Evolutionary conservation across 2,797 vertebrate genomes (phyloP).

Genomic region (Kryptopterus vitreolus): DNA sequence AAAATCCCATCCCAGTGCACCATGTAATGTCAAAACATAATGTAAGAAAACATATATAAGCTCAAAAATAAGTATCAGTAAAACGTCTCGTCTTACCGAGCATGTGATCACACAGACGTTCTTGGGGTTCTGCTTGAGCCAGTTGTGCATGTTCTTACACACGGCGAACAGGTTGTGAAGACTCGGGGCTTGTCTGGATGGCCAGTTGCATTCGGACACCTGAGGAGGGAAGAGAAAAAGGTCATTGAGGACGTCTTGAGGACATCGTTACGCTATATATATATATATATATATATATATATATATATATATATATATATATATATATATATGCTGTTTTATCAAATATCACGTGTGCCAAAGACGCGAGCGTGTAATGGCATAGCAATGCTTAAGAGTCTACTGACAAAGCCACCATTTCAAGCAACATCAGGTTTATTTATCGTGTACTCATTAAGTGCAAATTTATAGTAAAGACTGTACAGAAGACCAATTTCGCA

Average conservation of each 20-base stretch:
- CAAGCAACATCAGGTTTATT: constrained; percentile 5
- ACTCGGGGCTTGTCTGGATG: constrained; percentile 90
- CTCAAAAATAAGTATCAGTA: background rate
- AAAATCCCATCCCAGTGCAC: background rate
- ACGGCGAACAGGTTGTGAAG: constrained; percentile 98
- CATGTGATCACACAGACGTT: constrained; percentile 99
- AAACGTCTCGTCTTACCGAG: constrained; percentile 81
- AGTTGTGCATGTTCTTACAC: constrained; percentile 99
- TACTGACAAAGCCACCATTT: background rate
- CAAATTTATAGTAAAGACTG: background rate
- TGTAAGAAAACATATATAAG: background rate
- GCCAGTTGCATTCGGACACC: constrained; percentile 99
- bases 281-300: too few relatives aligned
- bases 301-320: too few relatives aligned
- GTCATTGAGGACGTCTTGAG: too few relatives aligned
- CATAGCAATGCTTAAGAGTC: constrained; percentile 7
- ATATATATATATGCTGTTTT: too few relatives aligned
- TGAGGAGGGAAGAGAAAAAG: constrained; percentile 61
- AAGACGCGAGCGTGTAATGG: background rate
- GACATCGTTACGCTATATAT: too few relatives aligned
- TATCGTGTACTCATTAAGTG: background rate
- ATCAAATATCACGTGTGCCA: background rate
- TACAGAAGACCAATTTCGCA: background rate
- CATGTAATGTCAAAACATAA: background rate
- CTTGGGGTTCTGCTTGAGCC: constrained; percentile 98